A percentile compares a stretch with the other conserved stretches of the same genome.
These are phyloP conservation scores for Thaleichthys pacificus DNA, from an alignment of 2,797 vertebrate genomes.

Conservation along the genomic window DNA sequence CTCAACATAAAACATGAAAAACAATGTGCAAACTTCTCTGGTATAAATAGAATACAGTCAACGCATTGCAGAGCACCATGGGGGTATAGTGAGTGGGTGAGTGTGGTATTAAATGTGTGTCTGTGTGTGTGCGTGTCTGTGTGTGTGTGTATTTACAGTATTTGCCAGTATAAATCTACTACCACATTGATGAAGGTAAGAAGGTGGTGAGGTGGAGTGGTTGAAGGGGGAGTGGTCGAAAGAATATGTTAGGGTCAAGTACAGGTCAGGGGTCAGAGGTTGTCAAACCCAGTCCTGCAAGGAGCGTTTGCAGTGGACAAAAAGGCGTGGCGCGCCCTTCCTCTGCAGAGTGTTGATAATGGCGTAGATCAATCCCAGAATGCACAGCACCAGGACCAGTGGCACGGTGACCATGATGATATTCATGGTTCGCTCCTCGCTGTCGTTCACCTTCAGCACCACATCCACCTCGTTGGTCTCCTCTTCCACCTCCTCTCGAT, in stretches of 20 bases:
- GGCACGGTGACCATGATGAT: conserved; percentile 91
- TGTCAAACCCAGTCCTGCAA: conserved; percentile 97
- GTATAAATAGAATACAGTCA: conserved; percentile 78
- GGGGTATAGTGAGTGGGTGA: conserved; percentile 41
- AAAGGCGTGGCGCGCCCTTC: conserved; percentile 88
- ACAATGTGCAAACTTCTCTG: conserved; percentile 80
- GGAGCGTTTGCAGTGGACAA: conserved; percentile 96
- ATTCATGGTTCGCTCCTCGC: conserved; percentile 85
- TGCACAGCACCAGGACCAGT: conserved; percentile 89
- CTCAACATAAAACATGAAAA: conserved; percentile 47
- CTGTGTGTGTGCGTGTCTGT: background rate
- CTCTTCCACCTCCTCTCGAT: conserved; percentile 68
- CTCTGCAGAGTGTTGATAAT: conserved; percentile 94
- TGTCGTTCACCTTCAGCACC: conserved; percentile 92
- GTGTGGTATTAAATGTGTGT: conserved; percentile 30
- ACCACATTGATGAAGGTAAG: conserved; percentile 38
- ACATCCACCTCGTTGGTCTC: conserved; percentile 86
- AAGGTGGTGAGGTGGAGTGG: conserved; percentile 23
- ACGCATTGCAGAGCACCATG: conserved; percentile 74
- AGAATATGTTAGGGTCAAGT: conserved; percentile 16
- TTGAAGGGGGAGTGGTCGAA: conserved; percentile 10
- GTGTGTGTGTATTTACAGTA: conserved; percentile 20
- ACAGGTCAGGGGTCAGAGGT: conserved; percentile 21
- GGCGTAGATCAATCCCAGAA: conserved; percentile 88
- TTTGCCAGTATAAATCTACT: conserved; percentile 48